Percentiles rank a stretch among this genome's conserved stretches.
Conservation (phyloP, 2,113 vertebrate species). For the Orientallactaga bullata region DNA sequence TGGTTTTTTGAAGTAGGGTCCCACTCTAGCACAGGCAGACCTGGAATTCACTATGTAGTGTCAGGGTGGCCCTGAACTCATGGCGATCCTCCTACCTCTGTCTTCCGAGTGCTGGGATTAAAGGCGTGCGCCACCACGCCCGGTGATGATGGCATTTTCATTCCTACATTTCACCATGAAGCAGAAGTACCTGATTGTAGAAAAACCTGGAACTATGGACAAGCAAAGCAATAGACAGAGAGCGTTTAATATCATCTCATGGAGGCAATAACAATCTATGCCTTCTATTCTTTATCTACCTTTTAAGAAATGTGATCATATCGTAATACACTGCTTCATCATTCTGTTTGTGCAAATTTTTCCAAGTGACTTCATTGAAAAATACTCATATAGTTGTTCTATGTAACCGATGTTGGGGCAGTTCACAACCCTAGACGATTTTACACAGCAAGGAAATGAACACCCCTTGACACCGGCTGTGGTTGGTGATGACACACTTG, state of each 20-base stretch:
- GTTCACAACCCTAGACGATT: not conserved
- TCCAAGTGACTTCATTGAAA: not conserved
- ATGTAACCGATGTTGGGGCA: not conserved
- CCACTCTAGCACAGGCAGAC: no score
- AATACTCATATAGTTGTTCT: not conserved
- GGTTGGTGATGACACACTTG: not conserved
- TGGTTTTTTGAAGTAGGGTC: not conserved
- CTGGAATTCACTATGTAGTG: no score
- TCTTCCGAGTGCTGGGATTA: no score
- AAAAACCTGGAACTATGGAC: not conserved
- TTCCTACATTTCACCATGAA: not conserved
- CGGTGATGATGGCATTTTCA: no score
- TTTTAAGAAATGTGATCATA: not conserved
- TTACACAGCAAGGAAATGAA: not conserved
- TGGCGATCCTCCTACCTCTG: no score
- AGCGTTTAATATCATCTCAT: rapidly evolving
- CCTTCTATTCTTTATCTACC: not conserved
- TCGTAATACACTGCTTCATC: not conserved
- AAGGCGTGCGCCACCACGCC: no score
- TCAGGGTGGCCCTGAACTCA: no score
- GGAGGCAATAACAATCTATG: not conserved
- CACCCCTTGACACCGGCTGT: not conserved
- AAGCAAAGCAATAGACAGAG: not conserved
- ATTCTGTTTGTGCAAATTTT: conserved; percentile 9
- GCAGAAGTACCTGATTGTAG: not conserved